phyloP scores from a whole-genome alignment of 2,888 invertebrate species.

The Thyatira batis region DNA sequence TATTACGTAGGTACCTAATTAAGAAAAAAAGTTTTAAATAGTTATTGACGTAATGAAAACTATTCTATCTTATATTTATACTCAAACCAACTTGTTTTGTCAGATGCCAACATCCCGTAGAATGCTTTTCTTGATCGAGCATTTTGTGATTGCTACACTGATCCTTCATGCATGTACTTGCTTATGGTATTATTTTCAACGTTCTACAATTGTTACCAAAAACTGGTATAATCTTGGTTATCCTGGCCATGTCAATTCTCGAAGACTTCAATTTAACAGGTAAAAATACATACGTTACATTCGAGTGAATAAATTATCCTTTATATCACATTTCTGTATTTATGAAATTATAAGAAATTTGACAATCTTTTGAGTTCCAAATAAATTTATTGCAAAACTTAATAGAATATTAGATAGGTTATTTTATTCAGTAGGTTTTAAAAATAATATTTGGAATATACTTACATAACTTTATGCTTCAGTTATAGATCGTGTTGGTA shows the following conservation, averaged over 20 bases:
- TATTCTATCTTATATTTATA: too few relatives aligned
- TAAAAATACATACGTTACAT: conserved; percentile 20
- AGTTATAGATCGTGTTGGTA: conserved; percentile 69
- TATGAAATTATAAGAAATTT: too few relatives aligned
- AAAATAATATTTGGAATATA: background rate
- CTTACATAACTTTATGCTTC: conserved; percentile 20
- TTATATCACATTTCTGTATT: too few relatives aligned
- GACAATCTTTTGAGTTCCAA: too few relatives aligned
- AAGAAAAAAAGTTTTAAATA: too few relatives aligned
- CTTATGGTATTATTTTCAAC: conserved; percentile 53
- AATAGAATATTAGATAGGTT: background rate
- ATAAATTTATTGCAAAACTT: too few relatives aligned
- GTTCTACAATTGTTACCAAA: conserved; percentile 7
- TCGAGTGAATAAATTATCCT: too few relatives aligned
- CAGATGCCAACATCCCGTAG: conserved; percentile 63
- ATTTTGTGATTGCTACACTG: conserved; percentile 40
- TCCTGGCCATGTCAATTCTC: conserved; percentile 47
- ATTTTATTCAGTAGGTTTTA: background rate
- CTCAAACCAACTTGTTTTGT: conserved; percentile 7
- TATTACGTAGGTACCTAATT: too few relatives aligned
- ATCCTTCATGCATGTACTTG: conserved; percentile 59
- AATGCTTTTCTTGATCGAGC: conserved; percentile 53
- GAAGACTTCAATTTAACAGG: conserved; percentile 53
- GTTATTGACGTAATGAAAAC: too few relatives aligned
- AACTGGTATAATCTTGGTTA: conserved; percentile 47